phyloP scores from a whole-genome alignment of 2,888 invertebrate genomes.

The Chaetogeoica ovagalla region DNA sequence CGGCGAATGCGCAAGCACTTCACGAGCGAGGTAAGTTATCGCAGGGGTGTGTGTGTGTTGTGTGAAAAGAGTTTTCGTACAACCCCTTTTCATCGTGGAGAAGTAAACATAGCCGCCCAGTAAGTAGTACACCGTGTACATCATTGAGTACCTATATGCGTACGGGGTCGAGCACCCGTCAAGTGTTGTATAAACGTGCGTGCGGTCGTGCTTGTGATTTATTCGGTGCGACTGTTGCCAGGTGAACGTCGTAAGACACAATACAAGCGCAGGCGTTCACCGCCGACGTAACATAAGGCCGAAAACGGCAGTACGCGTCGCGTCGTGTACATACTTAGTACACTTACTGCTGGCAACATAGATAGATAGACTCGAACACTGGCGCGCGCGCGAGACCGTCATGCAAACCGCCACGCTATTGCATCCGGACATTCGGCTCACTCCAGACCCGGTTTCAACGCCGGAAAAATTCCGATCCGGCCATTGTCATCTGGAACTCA shows the following conservation, averaged over 20 bases:
- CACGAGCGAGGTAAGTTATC: too few relatives aligned
- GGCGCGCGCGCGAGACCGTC: neutral
- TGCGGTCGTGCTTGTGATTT: constrained; percentile 9
- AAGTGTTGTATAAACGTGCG: neutral
- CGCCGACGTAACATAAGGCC: neutral
- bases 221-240: constrained; percentile 31
- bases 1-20: too few relatives aligned
- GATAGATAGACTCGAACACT: neutral
- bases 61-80: too few relatives aligned
- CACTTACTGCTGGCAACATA: too few relatives aligned
- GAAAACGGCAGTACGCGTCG: neutral
- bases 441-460: constrained; percentile 29
- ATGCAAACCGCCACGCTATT: constrained; percentile 42
- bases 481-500: constrained; percentile 63
- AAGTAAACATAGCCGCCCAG: too few relatives aligned
- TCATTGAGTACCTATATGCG: too few relatives aligned
- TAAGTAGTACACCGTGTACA: too few relatives aligned
- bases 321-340: too few relatives aligned
- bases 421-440: constrained; percentile 34
- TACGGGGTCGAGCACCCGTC: neutral
- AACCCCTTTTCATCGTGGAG: too few relatives aligned
- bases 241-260: constrained; percentile 25
- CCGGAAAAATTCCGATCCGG: constrained; percentile 42
- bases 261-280: neutral
- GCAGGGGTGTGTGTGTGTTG: too few relatives aligned